phyloP scores from a whole-genome alignment of 2,113 vertebrate species.

The Phyllostomus discolor region DNA sequence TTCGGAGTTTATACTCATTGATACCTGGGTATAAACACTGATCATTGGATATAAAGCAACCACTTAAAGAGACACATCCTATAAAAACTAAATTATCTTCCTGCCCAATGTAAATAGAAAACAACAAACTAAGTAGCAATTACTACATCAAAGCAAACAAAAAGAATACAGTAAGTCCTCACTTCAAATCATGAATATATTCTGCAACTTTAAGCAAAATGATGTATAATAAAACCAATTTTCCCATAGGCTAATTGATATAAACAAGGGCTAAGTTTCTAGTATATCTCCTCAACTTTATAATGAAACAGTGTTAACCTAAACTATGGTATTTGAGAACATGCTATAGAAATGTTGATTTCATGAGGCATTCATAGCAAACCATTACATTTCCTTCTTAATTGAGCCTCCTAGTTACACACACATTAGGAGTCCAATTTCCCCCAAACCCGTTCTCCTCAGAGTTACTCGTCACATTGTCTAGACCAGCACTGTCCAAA shows the following conservation, averaged over 20 bases:
- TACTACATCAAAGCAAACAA: background rate
- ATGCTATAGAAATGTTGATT: background rate
- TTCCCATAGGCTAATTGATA: too few species aligned
- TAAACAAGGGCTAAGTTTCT: too few species aligned
- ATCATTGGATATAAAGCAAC: background rate
- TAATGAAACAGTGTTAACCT: background rate
- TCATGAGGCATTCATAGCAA: background rate
- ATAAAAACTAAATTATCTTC: constrained; percentile 12
- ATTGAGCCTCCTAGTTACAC: background rate
- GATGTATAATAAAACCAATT: too few species aligned
- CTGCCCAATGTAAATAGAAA: constrained; percentile 5
- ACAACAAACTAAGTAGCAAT: background rate
- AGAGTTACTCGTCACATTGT: background rate
- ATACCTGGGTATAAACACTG: background rate
- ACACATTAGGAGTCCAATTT: background rate
- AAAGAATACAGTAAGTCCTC: background rate
- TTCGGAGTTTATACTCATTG: background rate
- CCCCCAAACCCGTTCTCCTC: background rate
- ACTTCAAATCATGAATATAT: background rate
- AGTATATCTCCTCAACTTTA: background rate
- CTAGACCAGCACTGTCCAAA: background rate
- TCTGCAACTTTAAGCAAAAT: too few species aligned
- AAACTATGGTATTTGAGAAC: background rate
- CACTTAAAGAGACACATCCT: background rate
- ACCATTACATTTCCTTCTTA: constrained; percentile 5